Base-by-base conservation (phyloP, 2,888 invertebrate genomes). In the Elaeidobius kamerunicus region DNA sequence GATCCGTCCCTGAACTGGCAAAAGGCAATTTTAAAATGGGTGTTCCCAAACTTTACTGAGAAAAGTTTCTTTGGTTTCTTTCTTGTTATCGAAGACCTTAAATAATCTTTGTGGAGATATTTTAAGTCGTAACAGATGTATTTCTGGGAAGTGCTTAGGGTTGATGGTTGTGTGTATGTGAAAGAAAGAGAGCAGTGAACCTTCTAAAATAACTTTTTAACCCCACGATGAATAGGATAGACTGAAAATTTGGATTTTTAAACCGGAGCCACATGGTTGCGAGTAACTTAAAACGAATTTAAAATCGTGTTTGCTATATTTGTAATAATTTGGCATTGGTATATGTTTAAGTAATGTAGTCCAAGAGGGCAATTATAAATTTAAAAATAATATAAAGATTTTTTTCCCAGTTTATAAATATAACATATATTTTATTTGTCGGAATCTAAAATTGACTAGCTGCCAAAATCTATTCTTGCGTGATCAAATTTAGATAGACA, bases 91-190 rank as follows among this genome's bases (percentile, higher is more conserved):
- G 61, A 61, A 58, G 59, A 61, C 63, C 61, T 58, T 53, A 55
- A 59, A 55, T 60, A 59, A 61, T 60, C 63, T 64, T 48, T 36
- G 54, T 57, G 57, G 56, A 58, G 65, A 62, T 65, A 66, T 67
- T 66, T 64, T 62, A 61, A 64, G 60, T 59, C 57, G 56, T 59
- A 64, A 62, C 67, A 67, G 67, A 66, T 66, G 66, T 61, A 62
- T 59, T 66, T 66, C 66, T 62, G 55, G 59, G 66, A 64, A 64
- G 35, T 46, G 46, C 52, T 52, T 42, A 42, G 52, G 42, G 52
- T 46, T 39, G 38, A 38, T 38, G 46, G 46, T 30, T 46, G 38
- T 39, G 35, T 28, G 45, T 6, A 11, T 11, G 19, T 35, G n/a
- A 51, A 41, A 40, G 40, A 41, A 19, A 48, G 57, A 56, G 61